Base-by-base conservation (phyloP, 2,113 vertebrate species). In the Abramis brama region DNA sequence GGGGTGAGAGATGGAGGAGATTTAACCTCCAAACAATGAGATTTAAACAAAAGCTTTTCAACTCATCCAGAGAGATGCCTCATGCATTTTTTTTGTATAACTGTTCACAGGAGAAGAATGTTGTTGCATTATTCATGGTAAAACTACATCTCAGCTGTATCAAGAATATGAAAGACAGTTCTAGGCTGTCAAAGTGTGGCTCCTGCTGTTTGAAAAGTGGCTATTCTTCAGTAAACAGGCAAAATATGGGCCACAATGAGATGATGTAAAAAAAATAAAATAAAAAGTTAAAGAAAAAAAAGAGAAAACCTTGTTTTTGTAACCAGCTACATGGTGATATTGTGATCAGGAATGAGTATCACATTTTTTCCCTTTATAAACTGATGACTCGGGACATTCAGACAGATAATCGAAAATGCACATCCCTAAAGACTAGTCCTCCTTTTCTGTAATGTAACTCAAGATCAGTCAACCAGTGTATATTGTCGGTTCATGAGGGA, bases 41-140 rank as follows among this genome's bases (percentile, higher is more conserved):
- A 84, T 82, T 89, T 87, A 85, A 89, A 78, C 85, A 84, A 82
- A 66, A 55, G 30, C 76, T 75, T 81, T 86, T 78, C 85, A 86
- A 84, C 76, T 66, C 21, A 27, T 76, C 85, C 79, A 59, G 47
- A 82, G 64, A 30, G 68, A 75, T n/a, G 82, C 77, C 76, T 84
- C 76, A 80, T 86, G 66, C 39, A 76, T 76, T 84, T 76, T 88
- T 75, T 75, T 33, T 84, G 1, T 43, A 79, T 79, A 77, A 79
- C 50, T 45, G 77, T 85, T 62, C 73, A 30, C 70, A 80, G 59
- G 50, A 57, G 73, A 86, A 83, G 55, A 25, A 88, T 79, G 79
- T 86, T 52, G 55, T 75, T 88, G 84, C 76, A 80, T 88, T 86
- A 84, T 88, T 88, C 75, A 83, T 79, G 33, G 3, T 9, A 17